phyloP scores from a whole-genome alignment of 2,888 invertebrate genomes.

The Meandrusa payeni region DNA sequence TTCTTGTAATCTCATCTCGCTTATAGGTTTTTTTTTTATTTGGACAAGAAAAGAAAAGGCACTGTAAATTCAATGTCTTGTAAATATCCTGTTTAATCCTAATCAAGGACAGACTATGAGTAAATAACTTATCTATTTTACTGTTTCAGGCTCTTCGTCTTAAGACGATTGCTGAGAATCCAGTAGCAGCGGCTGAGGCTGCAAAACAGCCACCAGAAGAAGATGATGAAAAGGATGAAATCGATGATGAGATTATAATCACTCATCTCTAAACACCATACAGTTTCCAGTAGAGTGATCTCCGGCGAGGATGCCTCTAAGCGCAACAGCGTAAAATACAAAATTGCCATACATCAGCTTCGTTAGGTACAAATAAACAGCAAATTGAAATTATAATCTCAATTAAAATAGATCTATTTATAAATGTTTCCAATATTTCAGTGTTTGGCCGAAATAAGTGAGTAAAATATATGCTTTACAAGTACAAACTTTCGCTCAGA shows the following conservation, averaged over 20 bases:
- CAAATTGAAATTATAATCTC: conserved; percentile 38
- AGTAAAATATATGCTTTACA: conserved; percentile 43
- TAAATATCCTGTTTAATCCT: too few relatives aligned
- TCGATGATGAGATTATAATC: conserved; percentile 93
- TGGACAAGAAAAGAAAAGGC: too few relatives aligned
- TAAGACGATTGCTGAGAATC: conserved; percentile 86
- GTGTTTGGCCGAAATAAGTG: conserved; percentile 35
- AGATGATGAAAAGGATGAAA: conserved; percentile 93
- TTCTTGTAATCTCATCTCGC: too few relatives aligned
- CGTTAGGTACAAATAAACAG: conserved; percentile 37
- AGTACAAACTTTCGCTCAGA: conserved; percentile 46
- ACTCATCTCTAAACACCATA: conserved; percentile 85
- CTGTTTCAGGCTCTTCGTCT: conserved; percentile 85
- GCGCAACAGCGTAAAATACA: conserved; percentile 20
- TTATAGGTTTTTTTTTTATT: too few relatives aligned
- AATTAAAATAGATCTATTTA: conserved; percentile 56
- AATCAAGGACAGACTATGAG: too few relatives aligned
- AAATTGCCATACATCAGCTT: conserved; percentile 38
- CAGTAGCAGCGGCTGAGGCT: conserved; percentile 82
- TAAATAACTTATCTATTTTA: too few relatives aligned
- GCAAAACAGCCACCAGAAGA: conserved; percentile 87
- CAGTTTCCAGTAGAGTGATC: neutral
- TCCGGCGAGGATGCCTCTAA: conserved; percentile 1
- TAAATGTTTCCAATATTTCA: conserved; percentile 55
- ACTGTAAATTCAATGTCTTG: too few relatives aligned